Evolutionary conservation across 2,113 vertebrate species (phyloP), one percentile per base, ranked within the genome.

Genomic region (Colius striatus): DNA sequence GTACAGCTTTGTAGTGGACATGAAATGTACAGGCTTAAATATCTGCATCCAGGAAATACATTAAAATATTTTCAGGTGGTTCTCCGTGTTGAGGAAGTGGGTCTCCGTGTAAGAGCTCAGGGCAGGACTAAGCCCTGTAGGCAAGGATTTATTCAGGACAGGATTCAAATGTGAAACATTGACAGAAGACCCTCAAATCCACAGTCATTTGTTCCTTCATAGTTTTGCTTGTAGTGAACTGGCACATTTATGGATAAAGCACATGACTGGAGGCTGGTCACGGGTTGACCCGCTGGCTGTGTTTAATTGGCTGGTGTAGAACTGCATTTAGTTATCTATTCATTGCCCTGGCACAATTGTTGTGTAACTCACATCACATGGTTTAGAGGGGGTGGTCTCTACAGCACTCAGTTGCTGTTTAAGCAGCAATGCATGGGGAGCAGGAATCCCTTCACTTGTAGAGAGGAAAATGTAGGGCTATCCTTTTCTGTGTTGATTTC

Each of bases 341-440:
- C 12, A 5, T 47, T 50, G 48, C 25, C 57, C 73, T 48, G 36
- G 4, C 0, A 2, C 2, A 2, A 5, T 41, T 17, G 1, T 32
- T 29, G 5, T n/a, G 17, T 4, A 25, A 50, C 36, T 15, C 53
- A 48, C 26, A 68, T 11, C 16, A 13, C 11, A 7, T 1, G 1
- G 25, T 7, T 22, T 2, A 23, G 1, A 23, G 1, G 3, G 6
- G 2, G 9, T 6, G 1, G 6, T 45, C 34, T 61, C 57, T n/a
- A 32, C 41, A 1, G 13, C 38, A 17, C 6, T 18, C 30, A 43
- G 21, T 17, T 75, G 25, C 26, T 76, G 19, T 68, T 67, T 10
- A 16, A 57, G 71, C 20, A 75, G 58, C 23, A 78, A 0, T 25
- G 81, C 25, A 21, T 55, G 43, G 43, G 8, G 61, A 75, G 8